A percentile compares a stretch with the other conserved stretches of the same genome.
These are phyloP conservation scores for Cheilosia urbana DNA, from an alignment of 2,888 invertebrate species.

Conservation along the genomic window DNA sequence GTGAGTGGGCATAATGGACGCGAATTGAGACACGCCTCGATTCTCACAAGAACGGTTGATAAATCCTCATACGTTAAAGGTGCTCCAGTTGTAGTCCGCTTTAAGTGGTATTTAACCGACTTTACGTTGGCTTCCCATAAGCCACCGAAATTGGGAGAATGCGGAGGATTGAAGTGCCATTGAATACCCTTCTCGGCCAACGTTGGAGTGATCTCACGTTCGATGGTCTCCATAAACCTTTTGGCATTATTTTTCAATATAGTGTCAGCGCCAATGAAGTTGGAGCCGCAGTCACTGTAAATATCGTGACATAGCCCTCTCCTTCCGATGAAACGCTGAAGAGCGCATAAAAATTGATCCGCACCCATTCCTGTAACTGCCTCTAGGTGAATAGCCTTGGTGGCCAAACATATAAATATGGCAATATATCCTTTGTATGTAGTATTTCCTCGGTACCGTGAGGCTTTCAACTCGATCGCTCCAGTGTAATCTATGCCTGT, in stretches of 20 bases:
- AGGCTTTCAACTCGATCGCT: conserved; percentile 40
- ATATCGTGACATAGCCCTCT: conserved; percentile 44
- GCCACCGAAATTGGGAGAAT: conserved; percentile 41
- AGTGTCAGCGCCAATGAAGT: conserved; percentile 41
- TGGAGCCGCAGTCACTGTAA: conserved; percentile 45
- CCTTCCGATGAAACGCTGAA: conserved; percentile 54
- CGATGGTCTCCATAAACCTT: background rate
- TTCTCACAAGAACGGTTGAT: conserved; percentile 37
- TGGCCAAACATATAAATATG: conserved; percentile 54
- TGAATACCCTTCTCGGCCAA: conserved; percentile 23
- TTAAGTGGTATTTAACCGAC: conserved; percentile 38
- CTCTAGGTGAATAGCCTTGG: conserved; percentile 62
- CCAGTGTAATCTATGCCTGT: too few relatives aligned
- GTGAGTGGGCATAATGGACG: too few relatives aligned
- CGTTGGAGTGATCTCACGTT: conserved; percentile 2
- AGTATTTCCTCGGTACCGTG: conserved; percentile 39
- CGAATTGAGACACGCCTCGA: conserved; percentile 30
- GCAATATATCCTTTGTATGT: conserved; percentile 59
- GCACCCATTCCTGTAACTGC: conserved; percentile 52
- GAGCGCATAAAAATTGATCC: conserved; percentile 35
- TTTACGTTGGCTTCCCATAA: conserved; percentile 54
- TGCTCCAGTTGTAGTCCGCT: conserved; percentile 7
- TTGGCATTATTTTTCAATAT: background rate
- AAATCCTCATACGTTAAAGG: too few relatives aligned
- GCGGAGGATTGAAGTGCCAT: conserved; percentile 50